Conservation (phyloP, 2,888 invertebrate species). For the Odiellus spinosus region DNA sequence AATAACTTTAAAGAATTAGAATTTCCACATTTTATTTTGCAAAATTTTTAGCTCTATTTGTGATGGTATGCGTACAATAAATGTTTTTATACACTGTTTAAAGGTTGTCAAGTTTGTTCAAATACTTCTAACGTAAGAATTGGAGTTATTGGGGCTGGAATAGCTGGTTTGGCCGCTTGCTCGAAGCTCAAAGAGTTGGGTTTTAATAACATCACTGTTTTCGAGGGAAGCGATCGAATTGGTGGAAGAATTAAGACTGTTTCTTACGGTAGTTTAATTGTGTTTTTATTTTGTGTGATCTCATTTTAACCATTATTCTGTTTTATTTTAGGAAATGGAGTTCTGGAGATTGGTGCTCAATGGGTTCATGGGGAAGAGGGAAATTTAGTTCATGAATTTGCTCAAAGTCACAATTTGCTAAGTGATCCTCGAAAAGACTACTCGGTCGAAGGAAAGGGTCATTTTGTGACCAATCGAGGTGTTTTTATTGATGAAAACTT, state of each 20-base stretch:
- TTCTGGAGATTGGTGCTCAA: constrained; percentile 60
- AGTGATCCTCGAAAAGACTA: constrained; percentile 26
- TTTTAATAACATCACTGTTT: constrained; percentile 19
- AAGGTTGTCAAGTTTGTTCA: no score
- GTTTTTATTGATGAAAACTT: constrained; percentile 28
- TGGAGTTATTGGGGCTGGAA: constrained; percentile 24
- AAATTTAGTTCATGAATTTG: constrained; percentile 74
- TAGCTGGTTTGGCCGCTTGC: constrained; percentile 23
- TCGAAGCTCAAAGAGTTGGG: constrained; percentile 17
- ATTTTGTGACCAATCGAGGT: constrained; percentile 18
- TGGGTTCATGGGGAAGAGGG: constrained; percentile 85
- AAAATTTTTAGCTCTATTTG: no score
- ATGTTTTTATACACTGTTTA: no score
- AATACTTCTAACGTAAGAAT: constrained; percentile 6
- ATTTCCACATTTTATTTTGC: no score
- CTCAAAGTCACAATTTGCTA: constrained; percentile 44
- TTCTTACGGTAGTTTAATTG: background rate
- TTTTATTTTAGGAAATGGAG: constrained; percentile 22
- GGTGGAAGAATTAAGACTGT: background rate
- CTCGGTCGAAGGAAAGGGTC: constrained; percentile 42
- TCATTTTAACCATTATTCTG: no score
- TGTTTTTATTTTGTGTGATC: background rate
- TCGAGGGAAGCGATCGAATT: constrained; percentile 34
- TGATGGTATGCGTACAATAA: no score
- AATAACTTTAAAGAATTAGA: no score